Percentiles rank a stretch among this genome's conserved stretches.
These are phyloP conservation scores for Hyles lineata DNA, from an alignment of 2,888 invertebrate species.

Conservation along the genomic window DNA sequence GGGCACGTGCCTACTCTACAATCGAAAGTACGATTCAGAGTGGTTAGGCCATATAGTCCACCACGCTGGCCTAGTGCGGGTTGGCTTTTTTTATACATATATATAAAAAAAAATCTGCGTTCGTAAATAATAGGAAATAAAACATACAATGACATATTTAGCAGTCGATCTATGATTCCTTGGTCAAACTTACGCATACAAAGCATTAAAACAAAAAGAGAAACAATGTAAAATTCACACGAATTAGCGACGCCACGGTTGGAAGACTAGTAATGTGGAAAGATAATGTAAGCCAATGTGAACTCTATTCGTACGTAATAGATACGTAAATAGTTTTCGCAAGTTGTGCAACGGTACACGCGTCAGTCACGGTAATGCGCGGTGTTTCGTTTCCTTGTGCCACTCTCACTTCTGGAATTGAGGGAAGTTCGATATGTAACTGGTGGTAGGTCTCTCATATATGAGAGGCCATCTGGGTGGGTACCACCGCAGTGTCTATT, in stretches of 20 bases:
- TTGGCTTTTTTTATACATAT: too few relatives aligned
- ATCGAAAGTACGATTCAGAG: too few relatives aligned
- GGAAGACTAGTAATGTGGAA: slow-evolving; percentile 33
- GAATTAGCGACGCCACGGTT: slow-evolving; percentile 41
- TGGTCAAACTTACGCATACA: neutral
- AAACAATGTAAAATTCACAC: slow-evolving; percentile 33
- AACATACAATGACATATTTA: too few relatives aligned
- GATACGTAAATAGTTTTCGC: slow-evolving; percentile 10
- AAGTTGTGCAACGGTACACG: slow-evolving; percentile 19
- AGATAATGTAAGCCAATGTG: slow-evolving; percentile 37
- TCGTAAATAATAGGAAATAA: too few relatives aligned
- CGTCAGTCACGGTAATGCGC: slow-evolving; percentile 28
- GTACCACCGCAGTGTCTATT: too few relatives aligned
- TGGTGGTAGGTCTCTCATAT: too few relatives aligned
- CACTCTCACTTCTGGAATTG: slow-evolving; percentile 31
- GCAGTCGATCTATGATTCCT: too few relatives aligned
- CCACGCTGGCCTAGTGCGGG: too few relatives aligned
- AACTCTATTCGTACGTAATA: slow-evolving; percentile 36
- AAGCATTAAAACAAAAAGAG: slow-evolving; percentile 7
- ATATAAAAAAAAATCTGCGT: too few relatives aligned
- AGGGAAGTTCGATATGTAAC: slow-evolving; percentile 21
- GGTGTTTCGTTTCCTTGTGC: slow-evolving; percentile 30
- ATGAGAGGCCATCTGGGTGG: too few relatives aligned
- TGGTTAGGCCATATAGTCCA: too few relatives aligned
- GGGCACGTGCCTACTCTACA: too few relatives aligned